phyloP scores from a whole-genome alignment of 1,140 invertebrate genomes.

The Mamestra configurata region DNA sequence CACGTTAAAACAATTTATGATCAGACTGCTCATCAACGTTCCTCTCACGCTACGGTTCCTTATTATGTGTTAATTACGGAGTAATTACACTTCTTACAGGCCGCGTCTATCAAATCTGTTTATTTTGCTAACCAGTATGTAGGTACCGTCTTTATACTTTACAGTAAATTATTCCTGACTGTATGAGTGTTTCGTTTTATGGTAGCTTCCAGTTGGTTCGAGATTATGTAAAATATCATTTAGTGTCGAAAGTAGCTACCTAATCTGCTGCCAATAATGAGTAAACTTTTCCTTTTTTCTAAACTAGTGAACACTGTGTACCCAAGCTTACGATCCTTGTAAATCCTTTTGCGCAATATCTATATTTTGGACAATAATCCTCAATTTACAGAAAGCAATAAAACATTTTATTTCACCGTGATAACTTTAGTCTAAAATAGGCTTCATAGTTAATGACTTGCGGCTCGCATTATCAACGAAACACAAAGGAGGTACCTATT shows the following conservation, averaged over 20 bases:
- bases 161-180: background rate
- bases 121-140: background rate
- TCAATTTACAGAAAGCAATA: slow-evolving; percentile 17
- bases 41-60: background rate
- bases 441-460: slow-evolving; percentile 22
- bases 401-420: slow-evolving; percentile 35
- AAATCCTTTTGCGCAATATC: background rate
- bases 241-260: too few relatives aligned
- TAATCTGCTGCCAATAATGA: too few relatives aligned
- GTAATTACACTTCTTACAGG: slow-evolving; percentile 32
- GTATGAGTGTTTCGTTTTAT: background rate
- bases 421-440: slow-evolving; percentile 27
- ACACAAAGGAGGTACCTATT: slow-evolving; percentile 41
- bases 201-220: background rate
- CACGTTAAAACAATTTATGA: slow-evolving; percentile 36
- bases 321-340: too few relatives aligned
- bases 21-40: slow-evolving; percentile 33
- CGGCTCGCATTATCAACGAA: slow-evolving; percentile 8
- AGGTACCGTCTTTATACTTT: background rate
- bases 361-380: background rate
- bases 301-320: too few relatives aligned
- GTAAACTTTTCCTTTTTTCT: too few relatives aligned
- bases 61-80: slow-evolving; percentile 48
- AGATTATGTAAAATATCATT: background rate
- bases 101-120: slow-evolving; percentile 36